A percentile compares a stretch with the other conserved stretches of the same genome.
phyloP scores from a whole-genome alignment of 2,797 vertebrate species.

The Notolabrus celidotus region DNA sequence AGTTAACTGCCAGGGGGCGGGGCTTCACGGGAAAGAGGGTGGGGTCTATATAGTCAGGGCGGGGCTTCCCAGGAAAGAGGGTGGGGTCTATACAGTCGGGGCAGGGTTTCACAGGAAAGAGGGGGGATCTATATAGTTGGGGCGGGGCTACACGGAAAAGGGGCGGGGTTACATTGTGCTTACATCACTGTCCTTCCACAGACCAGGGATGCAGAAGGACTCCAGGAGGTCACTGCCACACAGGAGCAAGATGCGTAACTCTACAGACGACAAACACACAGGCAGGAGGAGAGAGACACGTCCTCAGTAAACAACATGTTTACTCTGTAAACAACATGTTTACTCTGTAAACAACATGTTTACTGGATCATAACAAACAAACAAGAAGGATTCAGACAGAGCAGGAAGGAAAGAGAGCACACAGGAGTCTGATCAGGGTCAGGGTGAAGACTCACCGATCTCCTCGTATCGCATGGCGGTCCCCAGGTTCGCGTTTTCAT shows the following conservation, averaged over 20 bases:
- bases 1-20: background rate
- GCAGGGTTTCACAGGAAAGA: background rate
- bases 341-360: conserved; percentile 55
- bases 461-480: conserved; percentile 96
- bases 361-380: conserved; percentile 32
- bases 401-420: conserved; percentile 39
- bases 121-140: background rate
- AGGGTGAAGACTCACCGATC: conserved; percentile 89
- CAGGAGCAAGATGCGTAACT: conserved; percentile 96
- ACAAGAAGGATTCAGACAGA: conserved; percentile 42
- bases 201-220: conserved; percentile 98
- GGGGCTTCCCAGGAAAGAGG: background rate
- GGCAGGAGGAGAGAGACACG: conserved; percentile 66
- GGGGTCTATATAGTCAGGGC: background rate
- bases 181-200: conserved; percentile 98
- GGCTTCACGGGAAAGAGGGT: background rate
- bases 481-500: conserved; percentile 98
- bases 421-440: background rate
- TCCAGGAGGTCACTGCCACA: conserved; percentile 98
- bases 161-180: conserved; percentile 77
- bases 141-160: conserved; percentile 7
- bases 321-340: too few relatives aligned
- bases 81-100: background rate
- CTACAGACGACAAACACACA: conserved; percentile 77
- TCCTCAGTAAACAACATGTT: conserved; percentile 66